phyloP scores from a whole-genome alignment of 1,140 invertebrate genomes.

The Tetranychus cinnabarinus region DNA sequence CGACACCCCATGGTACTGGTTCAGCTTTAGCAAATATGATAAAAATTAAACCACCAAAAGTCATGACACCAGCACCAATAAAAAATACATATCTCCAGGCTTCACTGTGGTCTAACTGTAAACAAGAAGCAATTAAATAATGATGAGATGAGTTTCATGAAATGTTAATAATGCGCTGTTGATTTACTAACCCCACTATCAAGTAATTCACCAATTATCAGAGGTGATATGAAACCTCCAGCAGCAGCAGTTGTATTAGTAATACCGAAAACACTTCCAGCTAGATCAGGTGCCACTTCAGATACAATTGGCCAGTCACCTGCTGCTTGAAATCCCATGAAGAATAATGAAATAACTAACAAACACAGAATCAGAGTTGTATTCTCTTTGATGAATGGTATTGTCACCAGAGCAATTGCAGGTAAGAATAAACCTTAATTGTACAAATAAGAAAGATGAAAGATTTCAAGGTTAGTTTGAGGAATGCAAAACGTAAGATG shows the following conservation, averaged over 20 bases:
- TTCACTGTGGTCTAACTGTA: no score
- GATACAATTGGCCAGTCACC: slow-evolving; percentile 10
- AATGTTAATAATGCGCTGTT: no score
- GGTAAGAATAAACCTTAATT: neutral
- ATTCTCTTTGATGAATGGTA: neutral
- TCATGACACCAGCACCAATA: no score
- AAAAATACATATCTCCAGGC: no score
- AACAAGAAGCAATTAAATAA: no score
- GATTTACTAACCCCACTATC: neutral
- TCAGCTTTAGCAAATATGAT: neutral
- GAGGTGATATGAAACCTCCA: neutral
- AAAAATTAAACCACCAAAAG: no score
- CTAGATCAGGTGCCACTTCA: slow-evolving; percentile 5
- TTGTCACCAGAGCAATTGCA: neutral
- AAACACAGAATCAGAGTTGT: neutral
- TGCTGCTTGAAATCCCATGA: slow-evolving; percentile 10
- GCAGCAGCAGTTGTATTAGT: neutral
- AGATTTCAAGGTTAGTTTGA: no score
- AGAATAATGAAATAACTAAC: slow-evolving; percentile 2
- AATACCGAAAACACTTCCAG: slow-evolving; percentile 4
- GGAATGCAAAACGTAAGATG: no score
- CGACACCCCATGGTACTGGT: neutral
- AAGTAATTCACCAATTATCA: neutral
- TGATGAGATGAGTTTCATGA: no score
- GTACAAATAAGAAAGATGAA: neutral